A percentile compares a stretch with the other conserved stretches of the same genome.
Evolutionary conservation across 35 echinoderm and acorn worm genomes (phyloP).

Genomic region (Chiridota heheva): DNA sequence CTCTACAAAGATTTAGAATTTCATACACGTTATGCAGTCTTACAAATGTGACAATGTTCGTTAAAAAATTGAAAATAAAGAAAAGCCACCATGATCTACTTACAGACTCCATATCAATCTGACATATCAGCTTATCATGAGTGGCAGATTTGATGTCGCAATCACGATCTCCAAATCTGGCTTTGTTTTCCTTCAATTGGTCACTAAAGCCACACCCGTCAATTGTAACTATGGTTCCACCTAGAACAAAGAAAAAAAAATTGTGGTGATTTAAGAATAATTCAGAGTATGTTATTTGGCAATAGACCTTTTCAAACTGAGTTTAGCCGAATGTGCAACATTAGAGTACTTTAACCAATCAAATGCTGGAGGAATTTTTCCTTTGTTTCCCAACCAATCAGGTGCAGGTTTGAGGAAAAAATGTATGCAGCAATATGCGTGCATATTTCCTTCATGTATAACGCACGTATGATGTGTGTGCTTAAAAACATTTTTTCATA

Average conservation of each 20-base stretch:
- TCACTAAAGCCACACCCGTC: constrained; percentile 18
- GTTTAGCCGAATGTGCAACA: no score
- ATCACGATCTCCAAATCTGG: background rate
- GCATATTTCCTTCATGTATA: no score
- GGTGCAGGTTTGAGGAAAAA: no score
- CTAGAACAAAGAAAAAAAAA: background rate
- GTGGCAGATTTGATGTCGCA: background rate
- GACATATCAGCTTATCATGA: background rate
- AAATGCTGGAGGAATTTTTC: no score
- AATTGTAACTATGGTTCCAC: constrained; percentile 41
- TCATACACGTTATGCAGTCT: background rate
- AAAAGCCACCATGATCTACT: background rate
- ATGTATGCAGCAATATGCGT: no score
- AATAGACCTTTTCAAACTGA: no score
- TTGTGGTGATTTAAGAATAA: background rate
- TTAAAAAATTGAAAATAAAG: background rate
- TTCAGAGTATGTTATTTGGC: background rate
- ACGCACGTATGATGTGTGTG: no score
- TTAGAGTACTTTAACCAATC: no score
- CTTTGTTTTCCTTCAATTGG: background rate
- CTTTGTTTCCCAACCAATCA: no score
- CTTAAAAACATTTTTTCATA: no score
- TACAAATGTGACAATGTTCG: background rate
- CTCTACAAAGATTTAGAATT: background rate
- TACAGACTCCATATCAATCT: constrained; percentile 3